Conservation (phyloP, 2,888 invertebrate genomes). For the Hyalella azteca region DNA sequence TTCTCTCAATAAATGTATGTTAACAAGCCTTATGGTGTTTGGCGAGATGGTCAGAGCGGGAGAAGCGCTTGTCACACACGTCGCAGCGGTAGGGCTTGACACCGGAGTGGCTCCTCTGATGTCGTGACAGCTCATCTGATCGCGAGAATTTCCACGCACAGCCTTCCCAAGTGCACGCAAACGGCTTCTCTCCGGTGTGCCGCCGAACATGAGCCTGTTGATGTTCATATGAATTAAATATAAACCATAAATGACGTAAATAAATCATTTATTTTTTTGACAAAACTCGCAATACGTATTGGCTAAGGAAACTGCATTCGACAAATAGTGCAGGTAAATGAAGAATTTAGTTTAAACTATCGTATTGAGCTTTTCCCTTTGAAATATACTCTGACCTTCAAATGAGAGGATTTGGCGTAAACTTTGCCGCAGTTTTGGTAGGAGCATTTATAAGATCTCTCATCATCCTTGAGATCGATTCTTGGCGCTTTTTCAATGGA, state of each 20-base stretch:
- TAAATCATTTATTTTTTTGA: too few species aligned
- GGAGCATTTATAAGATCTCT: slow-evolving; percentile 73
- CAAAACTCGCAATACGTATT: too few species aligned
- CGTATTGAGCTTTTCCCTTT: too few species aligned
- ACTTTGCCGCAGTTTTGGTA: slow-evolving; percentile 77
- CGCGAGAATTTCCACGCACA: slow-evolving; percentile 93
- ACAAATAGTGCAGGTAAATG: too few species aligned
- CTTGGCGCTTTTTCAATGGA: slow-evolving; percentile 38
- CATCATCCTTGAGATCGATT: slow-evolving; percentile 54
- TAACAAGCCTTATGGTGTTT: slow-evolving; percentile 85
- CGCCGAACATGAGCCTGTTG: slow-evolving; percentile 79
- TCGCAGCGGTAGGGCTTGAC: slow-evolving; percentile 90
- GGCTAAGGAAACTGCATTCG: too few species aligned
- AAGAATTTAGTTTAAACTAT: too few species aligned
- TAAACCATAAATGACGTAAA: too few species aligned
- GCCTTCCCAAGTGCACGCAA: slow-evolving; percentile 70
- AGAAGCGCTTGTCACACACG: slow-evolving; percentile 87
- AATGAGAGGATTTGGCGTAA: slow-evolving; percentile 87
- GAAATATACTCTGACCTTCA: slow-evolving; percentile 68
- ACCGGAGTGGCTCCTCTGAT: slow-evolving; percentile 92
- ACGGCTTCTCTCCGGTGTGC: slow-evolving; percentile 75
- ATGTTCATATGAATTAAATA: too few species aligned
- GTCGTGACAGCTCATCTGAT: slow-evolving; percentile 91
- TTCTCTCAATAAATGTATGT: too few species aligned
- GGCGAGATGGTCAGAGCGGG: slow-evolving; percentile 89